Percentiles rank a stretch among this genome's conserved stretches.
Conservation (phyloP, 2,113 vertebrate genomes). For the Carettochelys insculpta region DNA sequence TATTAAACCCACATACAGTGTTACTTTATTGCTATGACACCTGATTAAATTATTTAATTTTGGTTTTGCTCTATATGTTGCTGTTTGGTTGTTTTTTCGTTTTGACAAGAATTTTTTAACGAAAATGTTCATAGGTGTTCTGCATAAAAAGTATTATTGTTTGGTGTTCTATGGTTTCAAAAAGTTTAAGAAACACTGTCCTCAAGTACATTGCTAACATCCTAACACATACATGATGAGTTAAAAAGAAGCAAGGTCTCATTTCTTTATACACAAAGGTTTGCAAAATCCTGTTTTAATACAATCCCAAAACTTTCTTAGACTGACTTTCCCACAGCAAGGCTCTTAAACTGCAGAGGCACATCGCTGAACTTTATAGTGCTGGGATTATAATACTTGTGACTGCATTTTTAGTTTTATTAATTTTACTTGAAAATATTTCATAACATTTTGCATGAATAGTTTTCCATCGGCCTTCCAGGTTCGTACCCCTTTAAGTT, state of each 20-base stretch:
- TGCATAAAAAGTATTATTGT: too few relatives aligned
- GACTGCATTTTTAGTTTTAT: background rate
- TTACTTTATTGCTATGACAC: too few relatives aligned
- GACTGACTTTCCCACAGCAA: background rate
- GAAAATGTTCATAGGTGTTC: too few relatives aligned
- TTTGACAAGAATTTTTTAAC: too few relatives aligned
- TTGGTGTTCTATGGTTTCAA: too few relatives aligned
- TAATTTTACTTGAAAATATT: background rate
- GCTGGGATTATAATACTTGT: background rate
- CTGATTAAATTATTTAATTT: too few relatives aligned
- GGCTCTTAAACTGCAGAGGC: background rate
- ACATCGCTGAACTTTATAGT: background rate
- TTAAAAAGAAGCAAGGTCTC: background rate
- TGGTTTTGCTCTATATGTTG: too few relatives aligned
- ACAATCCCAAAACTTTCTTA: background rate
- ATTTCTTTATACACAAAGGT: background rate
- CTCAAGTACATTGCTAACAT: slow-evolving; percentile 8
- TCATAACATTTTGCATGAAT: background rate
- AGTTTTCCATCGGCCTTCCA: background rate
- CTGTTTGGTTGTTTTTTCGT: too few relatives aligned
- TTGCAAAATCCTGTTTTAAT: background rate
- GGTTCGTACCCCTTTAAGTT: background rate
- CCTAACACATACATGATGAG: slow-evolving; percentile 4
- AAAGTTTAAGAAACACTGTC: too few relatives aligned
- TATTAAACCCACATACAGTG: too few relatives aligned